Conservation (phyloP, 2,888 invertebrate species). For the Tinea pellionella region DNA sequence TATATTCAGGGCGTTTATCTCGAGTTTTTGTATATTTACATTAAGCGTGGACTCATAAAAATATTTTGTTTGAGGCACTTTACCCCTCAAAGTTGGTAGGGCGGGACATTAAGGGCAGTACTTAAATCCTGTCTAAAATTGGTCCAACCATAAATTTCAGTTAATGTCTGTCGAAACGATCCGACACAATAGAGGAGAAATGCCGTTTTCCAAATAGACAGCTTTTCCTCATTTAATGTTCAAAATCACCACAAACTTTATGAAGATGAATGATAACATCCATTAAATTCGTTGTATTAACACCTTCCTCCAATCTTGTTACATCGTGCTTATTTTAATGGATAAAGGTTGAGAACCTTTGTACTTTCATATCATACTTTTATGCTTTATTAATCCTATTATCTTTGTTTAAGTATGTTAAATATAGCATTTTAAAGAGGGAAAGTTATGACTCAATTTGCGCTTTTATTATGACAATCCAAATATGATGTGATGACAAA, state of each 20-base stretch:
- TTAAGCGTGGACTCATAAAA: slow-evolving; percentile 11
- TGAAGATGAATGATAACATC: slow-evolving; percentile 19
- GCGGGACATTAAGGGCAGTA: slow-evolving; percentile 33
- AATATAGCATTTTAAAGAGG: no score
- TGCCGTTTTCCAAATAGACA: slow-evolving; percentile 16
- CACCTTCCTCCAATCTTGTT: slow-evolving; percentile 19
- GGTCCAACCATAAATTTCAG: slow-evolving; percentile 37
- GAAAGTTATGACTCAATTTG: no score
- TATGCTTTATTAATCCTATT: no score
- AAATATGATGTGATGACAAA: no score
- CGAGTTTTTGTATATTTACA: slow-evolving; percentile 6
- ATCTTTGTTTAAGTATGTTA: no score
- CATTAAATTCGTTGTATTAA: slow-evolving; percentile 24
- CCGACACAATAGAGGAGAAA: slow-evolving; percentile 32
- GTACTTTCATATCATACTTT: no score
- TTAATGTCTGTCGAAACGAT: slow-evolving; percentile 43
- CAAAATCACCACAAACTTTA: slow-evolving; percentile 31
- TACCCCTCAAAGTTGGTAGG: slow-evolving; percentile 20
- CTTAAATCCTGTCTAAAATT: slow-evolving; percentile 47
- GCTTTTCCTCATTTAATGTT: slow-evolving; percentile 22
- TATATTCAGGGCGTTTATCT: background rate
- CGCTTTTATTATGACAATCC: no score
- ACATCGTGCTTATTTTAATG: background rate
- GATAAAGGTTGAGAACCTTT: background rate
- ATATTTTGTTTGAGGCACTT: slow-evolving; percentile 11